Percentiles rank a stretch among this genome's conserved stretches.
These are phyloP conservation scores for Tetrapedia diversipes DNA, from an alignment of 2,888 invertebrate species.

Conservation along the genomic window DNA sequence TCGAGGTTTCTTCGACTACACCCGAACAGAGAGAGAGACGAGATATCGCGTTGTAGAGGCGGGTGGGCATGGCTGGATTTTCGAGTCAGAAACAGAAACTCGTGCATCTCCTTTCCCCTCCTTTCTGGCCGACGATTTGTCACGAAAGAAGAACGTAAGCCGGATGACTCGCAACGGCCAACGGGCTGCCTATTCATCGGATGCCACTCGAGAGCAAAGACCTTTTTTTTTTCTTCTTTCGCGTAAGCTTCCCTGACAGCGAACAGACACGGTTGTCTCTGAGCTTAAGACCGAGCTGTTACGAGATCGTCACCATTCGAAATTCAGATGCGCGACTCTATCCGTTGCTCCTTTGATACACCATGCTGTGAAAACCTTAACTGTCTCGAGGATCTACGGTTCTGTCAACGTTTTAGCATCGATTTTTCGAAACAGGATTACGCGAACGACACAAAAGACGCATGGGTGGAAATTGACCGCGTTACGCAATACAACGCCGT, in stretches of 20 bases:
- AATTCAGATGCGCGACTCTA: background rate
- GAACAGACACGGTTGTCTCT: slow-evolving; percentile 52
- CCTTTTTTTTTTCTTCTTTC: slow-evolving; percentile 32
- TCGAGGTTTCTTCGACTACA: too few relatives aligned
- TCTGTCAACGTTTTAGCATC: background rate
- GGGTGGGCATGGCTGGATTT: slow-evolving; percentile 3
- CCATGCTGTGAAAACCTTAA: too few relatives aligned
- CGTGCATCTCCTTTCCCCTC: slow-evolving; percentile 26
- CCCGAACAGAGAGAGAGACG: too few relatives aligned
- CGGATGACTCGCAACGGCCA: slow-evolving; percentile 61
- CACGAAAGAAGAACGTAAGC: slow-evolving; percentile 60
- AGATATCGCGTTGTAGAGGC: background rate
- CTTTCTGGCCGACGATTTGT: slow-evolving; percentile 61
- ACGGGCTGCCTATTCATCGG: slow-evolving; percentile 55
- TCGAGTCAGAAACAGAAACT: background rate
- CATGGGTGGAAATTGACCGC: background rate
- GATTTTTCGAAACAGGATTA: too few relatives aligned
- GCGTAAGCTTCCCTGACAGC: slow-evolving; percentile 61
- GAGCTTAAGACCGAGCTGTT: background rate
- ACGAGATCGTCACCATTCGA: background rate
- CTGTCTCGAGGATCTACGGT: background rate
- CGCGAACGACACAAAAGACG: background rate
- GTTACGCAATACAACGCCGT: background rate
- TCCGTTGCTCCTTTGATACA: too few relatives aligned
- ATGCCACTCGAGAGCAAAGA: slow-evolving; percentile 52